A percentile compares a stretch with the other conserved stretches of the same genome.
These are phyloP conservation scores for Ophonus ardosiacus DNA, from an alignment of 2,888 invertebrate species.

Conservation along the genomic window DNA sequence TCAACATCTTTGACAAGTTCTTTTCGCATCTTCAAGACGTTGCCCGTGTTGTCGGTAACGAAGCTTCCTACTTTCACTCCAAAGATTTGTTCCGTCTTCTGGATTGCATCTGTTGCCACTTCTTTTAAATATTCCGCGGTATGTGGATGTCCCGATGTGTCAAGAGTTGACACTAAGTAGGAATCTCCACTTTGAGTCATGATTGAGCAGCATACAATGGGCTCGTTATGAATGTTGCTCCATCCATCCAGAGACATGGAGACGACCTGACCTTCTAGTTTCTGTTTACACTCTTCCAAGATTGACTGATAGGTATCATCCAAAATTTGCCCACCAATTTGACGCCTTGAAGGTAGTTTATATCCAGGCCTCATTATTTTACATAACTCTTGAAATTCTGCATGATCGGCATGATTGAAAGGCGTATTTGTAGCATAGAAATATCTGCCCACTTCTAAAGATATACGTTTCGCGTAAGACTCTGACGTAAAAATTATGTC, in stretches of 20 bases:
- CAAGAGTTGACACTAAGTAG: constrained; percentile 62
- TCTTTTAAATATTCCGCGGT: constrained; percentile 62
- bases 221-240: constrained; percentile 66
- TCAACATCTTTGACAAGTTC: constrained; percentile 31
- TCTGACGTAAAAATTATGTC: constrained; percentile 1
- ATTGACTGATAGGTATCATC: constrained; percentile 30
- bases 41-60: constrained; percentile 63
- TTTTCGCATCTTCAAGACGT: constrained; percentile 59
- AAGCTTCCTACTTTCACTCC: constrained; percentile 55
- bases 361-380: constrained; percentile 25
- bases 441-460: too few relatives aligned
- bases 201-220: constrained; percentile 61
- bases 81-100: neutral
- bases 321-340: constrained; percentile 46
- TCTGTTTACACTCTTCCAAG: constrained; percentile 39
- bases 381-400: constrained; percentile 57
- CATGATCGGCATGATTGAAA: too few relatives aligned
- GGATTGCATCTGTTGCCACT: neutral
- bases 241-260: constrained; percentile 65
- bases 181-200: constrained; percentile 48
- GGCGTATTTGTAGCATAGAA: too few relatives aligned
- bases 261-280: constrained; percentile 50
- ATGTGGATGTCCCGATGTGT: constrained; percentile 64
- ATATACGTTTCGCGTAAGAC: neutral
- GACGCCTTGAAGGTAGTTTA: constrained; percentile 22